Evolutionary conservation across 2,888 invertebrate species (phyloP).

Genomic region (Blastobasis lacticolella): DNA sequence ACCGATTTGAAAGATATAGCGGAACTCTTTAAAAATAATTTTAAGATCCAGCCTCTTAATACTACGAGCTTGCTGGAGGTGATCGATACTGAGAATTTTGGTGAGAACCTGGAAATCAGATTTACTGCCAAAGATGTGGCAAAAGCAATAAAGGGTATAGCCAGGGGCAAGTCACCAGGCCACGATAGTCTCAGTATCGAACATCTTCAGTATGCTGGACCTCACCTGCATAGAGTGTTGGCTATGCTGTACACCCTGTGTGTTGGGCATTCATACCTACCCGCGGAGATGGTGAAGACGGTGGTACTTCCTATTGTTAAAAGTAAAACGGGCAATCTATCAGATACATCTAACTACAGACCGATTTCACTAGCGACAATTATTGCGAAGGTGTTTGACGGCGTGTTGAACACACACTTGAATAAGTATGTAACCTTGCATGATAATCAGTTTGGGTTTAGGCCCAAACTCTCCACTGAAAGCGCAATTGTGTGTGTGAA

Average conservation of each 20-base stretch:
- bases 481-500: neutral
- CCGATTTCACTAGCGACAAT: slow-evolving; percentile 7
- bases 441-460: slow-evolving; percentile 1
- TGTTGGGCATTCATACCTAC: neutral
- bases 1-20: neutral
- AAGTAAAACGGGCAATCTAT: slow-evolving; percentile 7
- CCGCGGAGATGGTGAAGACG: slow-evolving; percentile 4
- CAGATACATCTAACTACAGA: slow-evolving; percentile 2
- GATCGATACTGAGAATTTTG: neutral
- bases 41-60: neutral
- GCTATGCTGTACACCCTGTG: neutral
- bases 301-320: slow-evolving; percentile 11
- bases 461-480: neutral
- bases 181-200: neutral
- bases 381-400: slow-evolving; percentile 4
- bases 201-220: neutral
- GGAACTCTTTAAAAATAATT: neutral
- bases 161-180: neutral
- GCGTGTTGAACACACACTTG: slow-evolving; percentile 1
- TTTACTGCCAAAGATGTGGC: neutral
- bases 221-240: neutral
- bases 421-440: neutral
- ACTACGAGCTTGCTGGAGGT: neutral
- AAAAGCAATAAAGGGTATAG: neutral
- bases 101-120: neutral